Evolutionary conservation across 1,140 invertebrate species (phyloP).

Genomic region (Drosophila nigromelanica): DNA sequence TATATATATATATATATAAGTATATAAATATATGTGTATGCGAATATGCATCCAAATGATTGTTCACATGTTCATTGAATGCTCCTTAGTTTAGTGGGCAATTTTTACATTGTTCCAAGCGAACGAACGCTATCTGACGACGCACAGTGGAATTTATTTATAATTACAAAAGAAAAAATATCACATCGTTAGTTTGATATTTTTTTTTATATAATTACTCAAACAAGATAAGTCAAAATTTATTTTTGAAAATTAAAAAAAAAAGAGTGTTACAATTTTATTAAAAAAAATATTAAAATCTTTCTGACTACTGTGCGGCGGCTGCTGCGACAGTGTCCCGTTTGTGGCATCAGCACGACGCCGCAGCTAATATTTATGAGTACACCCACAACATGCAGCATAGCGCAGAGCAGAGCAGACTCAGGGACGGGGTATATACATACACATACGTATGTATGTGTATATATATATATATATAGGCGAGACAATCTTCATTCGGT

Average conservation of each 20-base stretch:
- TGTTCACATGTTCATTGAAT: constrained; percentile 14
- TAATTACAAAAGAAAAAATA: too few relatives aligned
- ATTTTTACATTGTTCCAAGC: constrained; percentile 60
- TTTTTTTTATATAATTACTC: too few relatives aligned
- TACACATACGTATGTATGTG: background rate
- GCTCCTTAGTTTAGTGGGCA: constrained; percentile 18
- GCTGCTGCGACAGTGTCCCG: background rate
- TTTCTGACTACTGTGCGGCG: too few relatives aligned
- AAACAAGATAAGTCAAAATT: too few relatives aligned
- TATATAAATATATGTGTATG: constrained; percentile 38
- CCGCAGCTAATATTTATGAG: constrained; percentile 37
- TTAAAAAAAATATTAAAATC: too few relatives aligned
- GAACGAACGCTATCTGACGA: constrained; percentile 6
- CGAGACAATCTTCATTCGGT: constrained; percentile 58
- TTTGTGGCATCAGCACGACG: background rate
- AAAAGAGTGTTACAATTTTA: too few relatives aligned
- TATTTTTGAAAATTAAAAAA: too few relatives aligned
- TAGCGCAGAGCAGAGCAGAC: too few relatives aligned
- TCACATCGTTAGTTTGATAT: too few relatives aligned
- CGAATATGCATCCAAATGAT: constrained; percentile 1
- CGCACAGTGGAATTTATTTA: too few relatives aligned
- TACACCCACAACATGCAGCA: constrained; percentile 21
- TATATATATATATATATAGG: constrained; percentile 15
- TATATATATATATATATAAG: constrained; percentile 11
- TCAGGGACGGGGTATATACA: background rate